Base-by-base conservation (phyloP, 2,888 invertebrate genomes). In the Volucella bombylans region DNA sequence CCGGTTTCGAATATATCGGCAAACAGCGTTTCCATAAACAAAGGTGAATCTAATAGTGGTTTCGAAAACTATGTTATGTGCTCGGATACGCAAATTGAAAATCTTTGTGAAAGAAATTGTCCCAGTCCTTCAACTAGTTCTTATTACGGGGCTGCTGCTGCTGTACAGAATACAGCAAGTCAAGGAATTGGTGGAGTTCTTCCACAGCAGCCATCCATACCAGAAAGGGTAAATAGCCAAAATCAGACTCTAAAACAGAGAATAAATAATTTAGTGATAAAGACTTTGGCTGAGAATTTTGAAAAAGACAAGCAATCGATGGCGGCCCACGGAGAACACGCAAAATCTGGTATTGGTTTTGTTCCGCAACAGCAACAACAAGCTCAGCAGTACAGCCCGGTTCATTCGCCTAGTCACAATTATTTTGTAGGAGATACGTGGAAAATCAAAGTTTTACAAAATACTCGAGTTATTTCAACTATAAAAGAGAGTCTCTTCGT, bases 241-340 rank as follows among this genome's bases (percentile, higher is more conserved):
- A 96, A 96, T 90, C 96, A 97, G 92, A 95, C 95, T 10, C 92
- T 97, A 10, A 97, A 97, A 90, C 97, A 97, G 90, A 94, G 97
- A 89, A 96, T 98, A 81, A 97, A 97, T 91, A 96, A 94, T 78
- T 94, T 97, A 89, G 96, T 98, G 1, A 95, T 97, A 90, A 97
- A 97, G 90, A 97, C 97, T 65, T 92, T 97, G 83, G 97, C 97
- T 55, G 97, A 97, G 90, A 98, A 97, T 90, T 96, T 94, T 92
- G 94, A 92, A 79, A 92, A 92, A 86, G 92, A 92, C 71, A 92
- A 92, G 72, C 91, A 91, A 80, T 87, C 89, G 45, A 86, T 91
- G 86, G 90, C 89, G 10, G 90, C 83, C 11, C 77, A 87, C 54
- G 73, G 73, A 50, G 81, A 86, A 1, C 86, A 90, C 82, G 38